These are phyloP conservation scores for Caenorhabditis drosophilae DNA, from an alignment of 2,888 invertebrate genomes.

Conservation along the genomic window DNA sequence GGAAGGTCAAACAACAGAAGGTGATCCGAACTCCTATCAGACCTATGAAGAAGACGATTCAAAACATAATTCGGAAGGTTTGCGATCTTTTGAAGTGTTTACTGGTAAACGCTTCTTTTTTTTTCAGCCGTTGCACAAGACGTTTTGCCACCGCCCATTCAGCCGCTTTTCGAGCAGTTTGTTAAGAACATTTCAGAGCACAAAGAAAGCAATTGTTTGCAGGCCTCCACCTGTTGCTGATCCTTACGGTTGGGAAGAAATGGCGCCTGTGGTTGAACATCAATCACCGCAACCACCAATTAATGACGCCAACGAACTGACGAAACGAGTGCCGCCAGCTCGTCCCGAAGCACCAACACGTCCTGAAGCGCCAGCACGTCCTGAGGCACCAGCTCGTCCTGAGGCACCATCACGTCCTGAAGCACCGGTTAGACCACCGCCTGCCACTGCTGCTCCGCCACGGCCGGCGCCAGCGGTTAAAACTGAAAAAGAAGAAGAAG, in stretches of 20 bases:
- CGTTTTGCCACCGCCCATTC: conserved; percentile 10
- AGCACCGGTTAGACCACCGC: conserved; percentile 46
- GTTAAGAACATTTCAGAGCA: not conserved
- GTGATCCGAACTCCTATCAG: conserved; percentile 7
- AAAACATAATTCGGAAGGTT: too few relatives aligned
- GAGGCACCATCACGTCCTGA: conserved; percentile 44
- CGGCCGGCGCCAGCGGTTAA: conserved; percentile 34
- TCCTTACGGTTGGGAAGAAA: conserved; percentile 61
- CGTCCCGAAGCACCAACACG: conserved; percentile 39
- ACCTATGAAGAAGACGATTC: conserved; percentile 4
- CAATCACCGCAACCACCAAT: conserved; percentile 4
- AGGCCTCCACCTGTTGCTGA: conserved; percentile 49
- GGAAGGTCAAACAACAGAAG: conserved; percentile 8
- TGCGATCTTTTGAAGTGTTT: too few relatives aligned
- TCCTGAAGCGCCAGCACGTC: conserved; percentile 39
- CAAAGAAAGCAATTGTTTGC: too few relatives aligned
- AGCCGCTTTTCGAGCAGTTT: conserved; percentile 36
- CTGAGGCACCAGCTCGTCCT: not conserved
- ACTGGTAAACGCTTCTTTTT: too few relatives aligned
- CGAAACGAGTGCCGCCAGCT: conserved; percentile 12
- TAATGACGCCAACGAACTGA: conserved; percentile 3
- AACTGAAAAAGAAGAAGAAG: conserved; percentile 40
- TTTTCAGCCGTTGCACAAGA: conserved; percentile 7
- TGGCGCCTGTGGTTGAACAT: not conserved
- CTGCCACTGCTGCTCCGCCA: too few relatives aligned